phyloP scores from a whole-genome alignment of 1,140 invertebrate species.

The Hylyphantes graminicola region DNA sequence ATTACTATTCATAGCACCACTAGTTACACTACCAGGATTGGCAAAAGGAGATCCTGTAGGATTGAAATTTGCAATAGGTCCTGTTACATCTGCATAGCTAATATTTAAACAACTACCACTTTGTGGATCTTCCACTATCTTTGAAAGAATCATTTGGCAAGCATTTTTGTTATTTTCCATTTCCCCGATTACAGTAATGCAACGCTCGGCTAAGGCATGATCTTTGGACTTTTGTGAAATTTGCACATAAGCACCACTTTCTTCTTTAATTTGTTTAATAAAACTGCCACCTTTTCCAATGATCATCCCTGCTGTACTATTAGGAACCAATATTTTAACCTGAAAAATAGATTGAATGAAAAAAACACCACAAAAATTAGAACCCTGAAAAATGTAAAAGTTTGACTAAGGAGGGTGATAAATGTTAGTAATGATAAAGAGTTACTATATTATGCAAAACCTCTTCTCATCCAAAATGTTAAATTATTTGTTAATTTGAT shows the following conservation, averaged over 20 bases:
- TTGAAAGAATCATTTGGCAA: conserved; percentile 92
- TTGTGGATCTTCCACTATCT: conserved; percentile 97
- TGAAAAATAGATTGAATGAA: conserved; percentile 12
- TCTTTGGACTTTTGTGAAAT: conserved; percentile 99
- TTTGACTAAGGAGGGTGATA: too few species aligned
- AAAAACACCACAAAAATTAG: background rate
- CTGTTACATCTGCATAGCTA: conserved; percentile 93
- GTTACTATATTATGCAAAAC: too few species aligned
- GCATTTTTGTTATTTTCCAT: conserved; percentile 93
- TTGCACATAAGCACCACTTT: conserved; percentile 96
- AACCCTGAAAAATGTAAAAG: background rate
- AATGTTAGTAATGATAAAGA: too few species aligned
- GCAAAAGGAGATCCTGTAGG: conserved; percentile 96
- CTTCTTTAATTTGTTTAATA: conserved; percentile 98
- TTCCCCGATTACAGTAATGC: conserved; percentile 95
- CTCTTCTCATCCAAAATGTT: too few species aligned
- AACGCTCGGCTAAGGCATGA: conserved; percentile 92
- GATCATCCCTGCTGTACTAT: conserved; percentile 98
- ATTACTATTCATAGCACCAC: conserved; percentile 62
- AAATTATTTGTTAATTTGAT: too few species aligned
- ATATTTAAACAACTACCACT: conserved; percentile 96
- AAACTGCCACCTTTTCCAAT: conserved; percentile 98
- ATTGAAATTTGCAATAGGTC: conserved; percentile 95
- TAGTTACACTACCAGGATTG: conserved; percentile 68
- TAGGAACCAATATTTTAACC: conserved; percentile 97